These are phyloP conservation scores for Xestoiulus laeticollis DNA, from an alignment of 2,888 invertebrate species.

Conservation along the genomic window DNA sequence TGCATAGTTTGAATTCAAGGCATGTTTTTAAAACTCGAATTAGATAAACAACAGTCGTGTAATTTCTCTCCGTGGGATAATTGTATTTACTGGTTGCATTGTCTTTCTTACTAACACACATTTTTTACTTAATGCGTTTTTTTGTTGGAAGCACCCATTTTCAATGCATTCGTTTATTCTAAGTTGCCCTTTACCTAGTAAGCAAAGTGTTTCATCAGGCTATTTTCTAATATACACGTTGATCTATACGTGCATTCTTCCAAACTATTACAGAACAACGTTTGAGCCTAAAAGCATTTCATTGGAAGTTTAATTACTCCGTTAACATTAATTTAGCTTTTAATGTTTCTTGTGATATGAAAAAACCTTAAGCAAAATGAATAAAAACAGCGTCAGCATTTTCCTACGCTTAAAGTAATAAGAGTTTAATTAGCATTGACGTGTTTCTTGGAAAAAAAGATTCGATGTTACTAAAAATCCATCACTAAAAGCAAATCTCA, in stretches of 20 bases:
- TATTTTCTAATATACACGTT: neutral
- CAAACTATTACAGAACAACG: neutral
- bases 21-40: neutral
- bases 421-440: constrained; percentile 10
- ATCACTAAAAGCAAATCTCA: too few species aligned
- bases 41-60: neutral
- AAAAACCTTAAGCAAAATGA: neutral
- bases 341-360: neutral
- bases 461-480: neutral
- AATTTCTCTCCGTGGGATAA: neutral
- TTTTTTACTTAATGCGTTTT: neutral
- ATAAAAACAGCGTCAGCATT: neutral
- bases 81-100: neutral
- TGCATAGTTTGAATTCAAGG: neutral
- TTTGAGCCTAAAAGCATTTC: neutral
- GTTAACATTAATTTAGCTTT: neutral
- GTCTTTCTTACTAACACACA: neutral
- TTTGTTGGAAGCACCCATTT: neutral
- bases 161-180: neutral
- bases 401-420: neutral
- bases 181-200: neutral
- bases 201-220: neutral
- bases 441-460: neutral
- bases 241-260: neutral
- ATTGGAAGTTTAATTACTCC: neutral